A percentile compares a stretch with the other conserved stretches of the same genome.
Conservation (phyloP, 2,113 vertebrate genomes). For the Azemiops feae region DNA sequence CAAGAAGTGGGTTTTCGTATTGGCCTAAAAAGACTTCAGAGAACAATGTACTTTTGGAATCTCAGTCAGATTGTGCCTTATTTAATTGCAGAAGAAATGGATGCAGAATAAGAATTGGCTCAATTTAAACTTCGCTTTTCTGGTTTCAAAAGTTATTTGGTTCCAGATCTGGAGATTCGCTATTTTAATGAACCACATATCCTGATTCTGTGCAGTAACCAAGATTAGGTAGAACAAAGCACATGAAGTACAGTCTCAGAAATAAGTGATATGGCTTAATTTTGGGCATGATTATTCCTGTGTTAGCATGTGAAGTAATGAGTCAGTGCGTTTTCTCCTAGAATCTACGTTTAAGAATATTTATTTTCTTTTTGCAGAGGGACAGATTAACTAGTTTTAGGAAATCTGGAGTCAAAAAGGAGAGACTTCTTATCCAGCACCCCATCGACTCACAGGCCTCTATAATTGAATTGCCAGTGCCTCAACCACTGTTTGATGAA, state of each 20-base stretch:
- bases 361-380: slow-evolving; percentile 79
- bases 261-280: slow-evolving; percentile 59
- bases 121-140: not conserved
- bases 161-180: not conserved
- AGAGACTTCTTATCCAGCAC: slow-evolving; percentile 93
- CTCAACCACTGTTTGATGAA: slow-evolving; percentile 89
- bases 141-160: not conserved
- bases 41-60: not conserved
- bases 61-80: not conserved
- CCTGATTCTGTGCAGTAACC: not conserved
- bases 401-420: slow-evolving; percentile 86
- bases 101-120: not conserved
- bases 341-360: slow-evolving; percentile 42
- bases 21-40: not conserved
- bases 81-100: not conserved
- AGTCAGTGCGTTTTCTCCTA: slow-evolving; percentile 18
- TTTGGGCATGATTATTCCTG: slow-evolving; percentile 27
- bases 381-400: slow-evolving; percentile 96
- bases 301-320: not conserved
- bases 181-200: not conserved
- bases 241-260: slow-evolving; percentile 53
- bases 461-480: slow-evolving; percentile 82
- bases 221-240: not conserved
- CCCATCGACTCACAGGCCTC: slow-evolving; percentile 83
- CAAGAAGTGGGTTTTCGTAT: not conserved